Conservation (phyloP, 2,888 invertebrate genomes). For the Yponomeuta malinellus region DNA sequence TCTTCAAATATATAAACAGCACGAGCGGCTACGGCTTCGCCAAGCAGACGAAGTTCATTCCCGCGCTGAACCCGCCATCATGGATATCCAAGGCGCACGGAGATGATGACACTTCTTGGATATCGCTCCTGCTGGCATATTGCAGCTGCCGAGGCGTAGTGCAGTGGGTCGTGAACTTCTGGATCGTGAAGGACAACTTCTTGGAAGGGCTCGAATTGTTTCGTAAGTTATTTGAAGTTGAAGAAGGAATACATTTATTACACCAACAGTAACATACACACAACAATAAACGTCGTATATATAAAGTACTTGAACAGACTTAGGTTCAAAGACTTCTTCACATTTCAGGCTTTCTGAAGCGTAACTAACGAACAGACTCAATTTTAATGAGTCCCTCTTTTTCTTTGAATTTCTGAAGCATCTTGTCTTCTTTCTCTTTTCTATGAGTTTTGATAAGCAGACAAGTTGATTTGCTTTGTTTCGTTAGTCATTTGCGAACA, state of each 20-base stretch:
- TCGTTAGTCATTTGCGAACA: too few species aligned
- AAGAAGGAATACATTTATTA: neutral
- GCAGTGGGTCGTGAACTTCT: slow-evolving; percentile 58
- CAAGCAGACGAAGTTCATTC: neutral
- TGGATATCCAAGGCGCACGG: slow-evolving; percentile 14
- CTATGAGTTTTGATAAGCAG: too few species aligned
- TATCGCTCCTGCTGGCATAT: slow-evolving; percentile 50
- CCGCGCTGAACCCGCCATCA: slow-evolving; percentile 9
- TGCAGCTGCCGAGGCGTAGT: slow-evolving; percentile 49
- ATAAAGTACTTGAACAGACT: too few species aligned
- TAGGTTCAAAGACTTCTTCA: neutral
- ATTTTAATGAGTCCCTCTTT: too few species aligned
- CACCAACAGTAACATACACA: too few species aligned
- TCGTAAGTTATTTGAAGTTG: slow-evolving; percentile 36
- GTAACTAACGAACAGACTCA: too few species aligned
- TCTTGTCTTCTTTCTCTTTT: too few species aligned
- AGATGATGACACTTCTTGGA: slow-evolving; percentile 50
- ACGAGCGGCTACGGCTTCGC: neutral
- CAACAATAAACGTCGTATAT: too few species aligned
- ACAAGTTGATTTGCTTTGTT: too few species aligned
- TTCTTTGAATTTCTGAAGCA: too few species aligned
- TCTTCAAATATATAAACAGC: slow-evolving; percentile 2
- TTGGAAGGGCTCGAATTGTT: slow-evolving; percentile 37
- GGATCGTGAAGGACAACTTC: slow-evolving; percentile 60
- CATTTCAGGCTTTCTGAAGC: neutral